phyloP scores from a whole-genome alignment of 1,140 invertebrate species.

The Hyphantria cunea region DNA sequence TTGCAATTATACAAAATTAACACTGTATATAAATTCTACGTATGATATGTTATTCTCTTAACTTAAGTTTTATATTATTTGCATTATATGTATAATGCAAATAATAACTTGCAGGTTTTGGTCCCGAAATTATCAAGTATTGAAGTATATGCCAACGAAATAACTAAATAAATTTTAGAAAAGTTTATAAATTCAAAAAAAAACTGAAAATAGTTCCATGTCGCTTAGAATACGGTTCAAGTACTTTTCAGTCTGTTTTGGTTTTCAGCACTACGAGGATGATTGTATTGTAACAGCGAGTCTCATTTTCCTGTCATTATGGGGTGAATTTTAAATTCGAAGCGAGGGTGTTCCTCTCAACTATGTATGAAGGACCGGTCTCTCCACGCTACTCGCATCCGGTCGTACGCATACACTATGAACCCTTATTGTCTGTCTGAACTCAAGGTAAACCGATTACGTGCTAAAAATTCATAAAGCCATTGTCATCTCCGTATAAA shows the following conservation, averaged over 20 bases:
- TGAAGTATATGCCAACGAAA: constrained; percentile 36
- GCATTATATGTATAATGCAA: no score
- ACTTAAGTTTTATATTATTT: no score
- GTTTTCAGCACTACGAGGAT: constrained; percentile 48
- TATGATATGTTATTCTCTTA: no score
- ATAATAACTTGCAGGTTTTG: no score
- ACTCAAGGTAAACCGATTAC: constrained; percentile 71
- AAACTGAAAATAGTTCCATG: no score
- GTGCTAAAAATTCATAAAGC: constrained; percentile 71
- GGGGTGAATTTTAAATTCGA: constrained; percentile 72
- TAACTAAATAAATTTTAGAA: no score
- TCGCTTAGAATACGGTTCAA: no score
- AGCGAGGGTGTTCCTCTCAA: constrained; percentile 58
- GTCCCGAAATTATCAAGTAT: no score
- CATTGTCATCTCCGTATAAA: constrained; percentile 56
- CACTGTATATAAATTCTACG: no score
- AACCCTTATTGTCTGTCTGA: constrained; percentile 58
- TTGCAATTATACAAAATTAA: no score
- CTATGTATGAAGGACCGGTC: constrained; percentile 70
- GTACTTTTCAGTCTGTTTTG: constrained; percentile 13
- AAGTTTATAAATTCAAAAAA: no score
- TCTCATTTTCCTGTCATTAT: constrained; percentile 60
- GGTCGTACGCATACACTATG: constrained; percentile 60
- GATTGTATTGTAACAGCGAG: constrained; percentile 52
- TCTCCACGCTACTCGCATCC: constrained; percentile 53